Evolutionary conservation across 1,140 invertebrate species (phyloP).

Genomic region (Samia ricini): DNA sequence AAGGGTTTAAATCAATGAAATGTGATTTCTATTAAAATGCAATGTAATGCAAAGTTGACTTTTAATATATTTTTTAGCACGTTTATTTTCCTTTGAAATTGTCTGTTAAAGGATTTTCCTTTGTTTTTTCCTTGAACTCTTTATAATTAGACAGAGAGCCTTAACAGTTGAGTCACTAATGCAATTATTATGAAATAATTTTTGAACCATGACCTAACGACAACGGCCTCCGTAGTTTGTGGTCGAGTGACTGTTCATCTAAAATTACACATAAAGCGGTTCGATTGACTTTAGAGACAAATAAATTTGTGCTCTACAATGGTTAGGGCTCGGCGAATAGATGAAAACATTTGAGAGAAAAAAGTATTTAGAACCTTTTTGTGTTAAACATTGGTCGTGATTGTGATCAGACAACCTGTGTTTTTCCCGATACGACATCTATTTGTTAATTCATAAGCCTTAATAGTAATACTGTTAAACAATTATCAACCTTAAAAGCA

Average conservation of each 20-base stretch:
- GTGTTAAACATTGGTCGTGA: slow-evolving; percentile 12
- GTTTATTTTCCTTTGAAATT: neutral
- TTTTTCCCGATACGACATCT: slow-evolving; percentile 47
- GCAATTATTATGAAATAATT: neutral
- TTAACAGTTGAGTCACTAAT: neutral
- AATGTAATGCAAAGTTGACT: neutral
- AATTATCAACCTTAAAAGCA: slow-evolving; percentile 22
- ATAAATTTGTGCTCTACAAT: too few species aligned
- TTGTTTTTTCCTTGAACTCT: neutral
- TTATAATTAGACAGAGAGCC: neutral
- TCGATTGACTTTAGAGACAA: too few species aligned
- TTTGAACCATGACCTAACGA: too few species aligned
- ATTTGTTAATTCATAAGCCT: slow-evolving; percentile 42
- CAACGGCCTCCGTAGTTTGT: too few species aligned
- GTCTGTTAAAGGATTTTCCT: neutral
- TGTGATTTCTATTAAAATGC: too few species aligned
- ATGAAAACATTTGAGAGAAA: neutral
- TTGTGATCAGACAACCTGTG: slow-evolving; percentile 32
- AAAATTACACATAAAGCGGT: too few species aligned
- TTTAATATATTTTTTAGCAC: neutral
- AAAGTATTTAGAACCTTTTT: slow-evolving; percentile 5
- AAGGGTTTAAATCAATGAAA: too few species aligned
- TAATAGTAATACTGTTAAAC: slow-evolving; percentile 7
- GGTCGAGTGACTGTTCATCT: too few species aligned
- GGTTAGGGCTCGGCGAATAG: too few species aligned